Evolutionary conservation across 2,797 vertebrate species (phyloP).

Genomic region (Toxotes lorentzi): DNA sequence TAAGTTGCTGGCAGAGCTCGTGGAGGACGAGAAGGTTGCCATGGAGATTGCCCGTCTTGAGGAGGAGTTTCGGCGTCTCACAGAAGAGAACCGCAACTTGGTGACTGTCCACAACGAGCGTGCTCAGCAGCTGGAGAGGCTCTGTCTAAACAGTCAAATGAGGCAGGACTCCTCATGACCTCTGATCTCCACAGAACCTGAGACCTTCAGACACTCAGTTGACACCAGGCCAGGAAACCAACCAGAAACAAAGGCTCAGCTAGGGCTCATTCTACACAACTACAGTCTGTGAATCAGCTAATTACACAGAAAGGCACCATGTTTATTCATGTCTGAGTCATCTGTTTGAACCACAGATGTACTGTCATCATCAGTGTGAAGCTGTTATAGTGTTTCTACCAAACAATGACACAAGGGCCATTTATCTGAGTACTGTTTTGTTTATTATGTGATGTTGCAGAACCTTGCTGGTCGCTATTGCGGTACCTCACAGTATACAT

Average conservation of each 20-base stretch:
- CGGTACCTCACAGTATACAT: constrained; percentile 16
- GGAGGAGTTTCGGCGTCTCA: constrained; percentile 92
- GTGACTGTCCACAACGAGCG: constrained; percentile 91
- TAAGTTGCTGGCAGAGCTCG: constrained; percentile 92
- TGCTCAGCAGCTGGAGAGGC: constrained; percentile 92
- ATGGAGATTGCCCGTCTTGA: constrained; percentile 91
- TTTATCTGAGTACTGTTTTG: constrained; percentile 43
- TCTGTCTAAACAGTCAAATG: constrained; percentile 89
- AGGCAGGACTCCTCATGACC: constrained; percentile 94
- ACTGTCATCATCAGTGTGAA: constrained; percentile 46
- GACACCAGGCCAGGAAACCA: constrained; percentile 41
- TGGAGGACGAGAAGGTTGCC: constrained; percentile 93
- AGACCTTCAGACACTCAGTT: constrained; percentile 56
- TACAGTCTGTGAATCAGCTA: constrained; percentile 66
- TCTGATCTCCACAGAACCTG: constrained; percentile 66
- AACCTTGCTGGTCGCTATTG: constrained; percentile 29
- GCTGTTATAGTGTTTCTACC: constrained; percentile 44
- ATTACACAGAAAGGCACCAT: constrained; percentile 50
- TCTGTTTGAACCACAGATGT: constrained; percentile 49
- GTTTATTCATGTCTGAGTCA: constrained; percentile 64
- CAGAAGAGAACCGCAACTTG: constrained; percentile 93
- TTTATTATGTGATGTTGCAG: constrained; percentile 40
- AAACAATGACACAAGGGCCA: constrained; percentile 41
- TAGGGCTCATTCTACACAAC: constrained; percentile 24
- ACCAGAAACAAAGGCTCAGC: constrained; percentile 45